Conservation (phyloP, 1,140 invertebrate species). For the Vanessa tameamea region DNA sequence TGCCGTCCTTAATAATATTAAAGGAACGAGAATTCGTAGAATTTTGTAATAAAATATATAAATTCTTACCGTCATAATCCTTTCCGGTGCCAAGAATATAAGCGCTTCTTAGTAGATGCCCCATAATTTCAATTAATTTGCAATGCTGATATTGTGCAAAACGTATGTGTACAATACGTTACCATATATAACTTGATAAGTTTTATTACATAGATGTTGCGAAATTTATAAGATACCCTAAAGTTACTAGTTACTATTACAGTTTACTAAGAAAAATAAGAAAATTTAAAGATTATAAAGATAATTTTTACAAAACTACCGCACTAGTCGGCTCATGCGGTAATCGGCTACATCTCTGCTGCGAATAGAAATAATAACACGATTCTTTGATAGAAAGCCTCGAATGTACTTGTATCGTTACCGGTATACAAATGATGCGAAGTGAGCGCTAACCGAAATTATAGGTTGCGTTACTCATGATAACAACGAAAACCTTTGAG, state of each 20-base stretch:
- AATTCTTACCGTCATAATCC: slow-evolving; percentile 65
- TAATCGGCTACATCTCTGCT: slow-evolving; percentile 75
- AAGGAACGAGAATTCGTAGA: too few species aligned
- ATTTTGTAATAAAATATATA: slow-evolving; percentile 5
- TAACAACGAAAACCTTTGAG: slow-evolving; percentile 57
- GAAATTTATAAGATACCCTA: slow-evolving; percentile 41
- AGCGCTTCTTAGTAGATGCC: slow-evolving; percentile 67
- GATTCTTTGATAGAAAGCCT: slow-evolving; percentile 54
- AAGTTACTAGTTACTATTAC: slow-evolving; percentile 24
- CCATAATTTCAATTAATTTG: slow-evolving; percentile 62
- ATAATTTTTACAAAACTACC: slow-evolving; percentile 52
- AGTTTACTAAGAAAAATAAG: slow-evolving; percentile 41
- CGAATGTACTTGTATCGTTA: slow-evolving; percentile 64
- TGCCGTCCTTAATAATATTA: too few species aligned
- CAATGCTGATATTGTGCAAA: slow-evolving; percentile 74
- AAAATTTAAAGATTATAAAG: slow-evolving; percentile 26
- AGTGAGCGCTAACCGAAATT: slow-evolving; percentile 71
- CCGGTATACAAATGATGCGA: slow-evolving; percentile 64
- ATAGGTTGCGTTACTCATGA: slow-evolving; percentile 58
- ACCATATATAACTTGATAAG: slow-evolving; percentile 35
- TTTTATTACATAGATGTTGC: slow-evolving; percentile 60
- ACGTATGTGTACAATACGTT: slow-evolving; percentile 52
- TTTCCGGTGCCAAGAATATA: slow-evolving; percentile 67
- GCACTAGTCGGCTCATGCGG: slow-evolving; percentile 64
- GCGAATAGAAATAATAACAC: slow-evolving; percentile 45